These are phyloP conservation scores for Stigmatopora argus DNA, from an alignment of 2,113 vertebrate genomes.

Conservation along the genomic window DNA sequence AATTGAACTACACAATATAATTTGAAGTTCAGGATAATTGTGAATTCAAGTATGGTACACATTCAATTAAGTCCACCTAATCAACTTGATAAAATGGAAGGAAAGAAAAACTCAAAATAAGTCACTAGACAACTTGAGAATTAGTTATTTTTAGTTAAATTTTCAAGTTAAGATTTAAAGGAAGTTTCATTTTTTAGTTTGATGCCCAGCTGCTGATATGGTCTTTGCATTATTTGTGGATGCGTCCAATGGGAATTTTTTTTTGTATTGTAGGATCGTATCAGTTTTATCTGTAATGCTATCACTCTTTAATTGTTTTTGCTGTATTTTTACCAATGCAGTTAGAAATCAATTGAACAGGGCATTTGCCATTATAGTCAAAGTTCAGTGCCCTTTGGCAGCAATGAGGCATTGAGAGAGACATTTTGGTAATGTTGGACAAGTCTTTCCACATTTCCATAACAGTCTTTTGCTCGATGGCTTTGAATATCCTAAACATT, in stretches of 20 bases:
- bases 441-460: background rate
- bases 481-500: background rate
- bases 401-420: background rate
- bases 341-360: background rate
- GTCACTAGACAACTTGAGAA: too few relatives aligned
- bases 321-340: background rate
- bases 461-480: background rate
- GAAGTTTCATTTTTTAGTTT: background rate
- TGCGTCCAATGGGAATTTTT: too few relatives aligned
- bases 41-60: too few relatives aligned
- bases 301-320: background rate
- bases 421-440: too few relatives aligned
- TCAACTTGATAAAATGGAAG: too few relatives aligned
- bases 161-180: too few relatives aligned
- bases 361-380: background rate
- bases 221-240: background rate
- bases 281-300: background rate
- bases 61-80: too few relatives aligned
- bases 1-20: too few relatives aligned
- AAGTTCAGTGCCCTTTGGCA: background rate
- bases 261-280: background rate
- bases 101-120: too few relatives aligned
- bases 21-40: too few relatives aligned
- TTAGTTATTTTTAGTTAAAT: too few relatives aligned
- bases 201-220: background rate